These are phyloP conservation scores for Drosophila nr. medialis DNA, from an alignment of 2,888 invertebrate genomes.

Conservation along the genomic window DNA sequence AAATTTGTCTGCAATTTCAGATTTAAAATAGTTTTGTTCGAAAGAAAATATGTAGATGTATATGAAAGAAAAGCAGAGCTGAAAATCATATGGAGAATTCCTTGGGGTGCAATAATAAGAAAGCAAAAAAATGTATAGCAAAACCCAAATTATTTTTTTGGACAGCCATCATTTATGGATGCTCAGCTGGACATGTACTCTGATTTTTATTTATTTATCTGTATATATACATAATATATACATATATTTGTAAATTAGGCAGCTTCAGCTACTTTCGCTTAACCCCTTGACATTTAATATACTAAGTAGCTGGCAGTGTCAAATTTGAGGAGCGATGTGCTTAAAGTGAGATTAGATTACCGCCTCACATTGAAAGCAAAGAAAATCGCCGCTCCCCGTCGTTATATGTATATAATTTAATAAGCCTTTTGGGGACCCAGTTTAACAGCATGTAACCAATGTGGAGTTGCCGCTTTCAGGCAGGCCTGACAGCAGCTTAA, in stretches of 20 bases:
- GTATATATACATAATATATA: neutral
- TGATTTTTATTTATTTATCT: constrained; percentile 57
- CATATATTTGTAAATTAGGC: constrained; percentile 6
- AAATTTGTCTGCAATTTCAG: constrained; percentile 64
- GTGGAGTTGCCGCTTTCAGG: neutral
- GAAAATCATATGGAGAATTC: constrained; percentile 49
- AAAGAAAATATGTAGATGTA: neutral
- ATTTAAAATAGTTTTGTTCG: constrained; percentile 41
- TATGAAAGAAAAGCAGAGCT: constrained; percentile 10
- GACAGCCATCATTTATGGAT: constrained; percentile 37
- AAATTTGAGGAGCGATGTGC: constrained; percentile 46
- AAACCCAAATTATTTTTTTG: constrained; percentile 58
- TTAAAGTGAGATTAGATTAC: constrained; percentile 69
- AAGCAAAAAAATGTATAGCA: constrained; percentile 15
- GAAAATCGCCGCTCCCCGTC: constrained; percentile 15
- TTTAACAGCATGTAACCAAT: constrained; percentile 60
- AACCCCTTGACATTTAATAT: constrained; percentile 76
- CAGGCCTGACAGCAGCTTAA: constrained; percentile 54
- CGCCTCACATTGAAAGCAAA: constrained; percentile 54
- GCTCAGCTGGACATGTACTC: constrained; percentile 40
- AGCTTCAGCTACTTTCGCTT: constrained; percentile 36
- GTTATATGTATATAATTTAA: constrained; percentile 70
- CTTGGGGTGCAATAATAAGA: constrained; percentile 59
- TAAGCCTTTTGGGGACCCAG: constrained; percentile 53
- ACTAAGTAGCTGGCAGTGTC: constrained; percentile 49